These are phyloP conservation scores for Botia kubotai DNA, from an alignment of 2,797 vertebrate species.

Conservation along the genomic window DNA sequence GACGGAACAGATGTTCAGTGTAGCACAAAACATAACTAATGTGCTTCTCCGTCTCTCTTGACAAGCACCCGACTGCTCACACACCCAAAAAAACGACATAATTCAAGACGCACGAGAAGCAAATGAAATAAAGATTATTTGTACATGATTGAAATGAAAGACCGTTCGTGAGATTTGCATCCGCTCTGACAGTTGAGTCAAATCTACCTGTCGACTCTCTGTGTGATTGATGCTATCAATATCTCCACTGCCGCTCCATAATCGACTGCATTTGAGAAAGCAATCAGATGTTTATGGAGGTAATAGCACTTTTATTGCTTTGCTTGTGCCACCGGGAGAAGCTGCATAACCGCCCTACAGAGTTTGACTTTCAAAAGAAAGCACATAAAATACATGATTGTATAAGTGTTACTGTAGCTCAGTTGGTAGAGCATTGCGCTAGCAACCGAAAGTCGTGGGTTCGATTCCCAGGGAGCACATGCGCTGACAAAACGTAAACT, in stretches of 20 bases:
- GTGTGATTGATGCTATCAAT: conserved; percentile 58
- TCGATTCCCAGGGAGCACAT: too few relatives aligned
- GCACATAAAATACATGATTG: conserved; percentile 2
- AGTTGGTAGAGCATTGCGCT: too few relatives aligned
- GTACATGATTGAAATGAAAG: conserved; percentile 37
- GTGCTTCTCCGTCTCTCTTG: neutral
- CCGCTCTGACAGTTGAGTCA: conserved; percentile 31
- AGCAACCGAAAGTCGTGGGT: too few relatives aligned
- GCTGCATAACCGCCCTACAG: neutral
- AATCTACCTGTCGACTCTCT: conserved; percentile 11
- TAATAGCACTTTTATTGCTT: conserved; percentile 67
- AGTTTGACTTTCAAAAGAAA: neutral
- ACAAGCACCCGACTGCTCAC: conserved; percentile 5
- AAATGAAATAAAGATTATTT: conserved; percentile 37
- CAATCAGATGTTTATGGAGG: conserved; percentile 65
- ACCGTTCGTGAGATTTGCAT: conserved; percentile 50
- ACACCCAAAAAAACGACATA: neutral
- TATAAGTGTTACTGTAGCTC: too few relatives aligned
- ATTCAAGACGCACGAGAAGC: neutral
- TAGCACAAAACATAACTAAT: neutral
- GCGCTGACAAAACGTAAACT: too few relatives aligned
- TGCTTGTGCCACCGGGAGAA: conserved; percentile 27
- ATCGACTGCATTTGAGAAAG: conserved; percentile 54
- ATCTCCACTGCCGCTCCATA: conserved; percentile 47
- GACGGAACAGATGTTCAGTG: conserved; percentile 17